Base-by-base conservation (phyloP, 1,140 invertebrate species). In the Diplogasteroides magnus region DNA sequence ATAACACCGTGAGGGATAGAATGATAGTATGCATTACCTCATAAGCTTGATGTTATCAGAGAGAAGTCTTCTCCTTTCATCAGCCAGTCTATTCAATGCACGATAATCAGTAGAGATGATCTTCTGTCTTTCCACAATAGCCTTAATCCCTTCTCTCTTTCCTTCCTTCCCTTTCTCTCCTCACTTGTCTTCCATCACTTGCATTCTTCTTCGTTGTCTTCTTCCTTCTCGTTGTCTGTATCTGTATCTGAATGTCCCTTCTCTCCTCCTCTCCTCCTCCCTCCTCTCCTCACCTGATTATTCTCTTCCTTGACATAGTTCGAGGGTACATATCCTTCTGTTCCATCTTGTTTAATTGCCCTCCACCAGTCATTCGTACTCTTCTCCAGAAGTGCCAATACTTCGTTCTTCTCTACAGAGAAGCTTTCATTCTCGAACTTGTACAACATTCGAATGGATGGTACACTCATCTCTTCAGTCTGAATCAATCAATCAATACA, bases 331-430 rank as follows among this genome's bases (percentile, higher is more conserved):
- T 97, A 98, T 14, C 95, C 95, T 79, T 97, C 94, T 2, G 68
- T 64, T 0, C 93, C 91, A 79, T 93, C 92, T 0, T 88, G 87
- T 85, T 94, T 96, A 15, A 93, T 86, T 2, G 97, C 91, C 77
- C 91, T 92, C 96, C 96, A 98, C 95, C 96, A 98, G 83, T 98
- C 96, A 0, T 89, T 88, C 84, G 97, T 98, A 0, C 92, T 96
- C 85, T 95, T 94, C 77, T 90, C 92, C 60, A 97, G 86, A 1
- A 98, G 85, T 77, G 94, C 90, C 90, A 98, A 92, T 56, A 69
- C 64, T 73, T 78, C 72, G 48, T 69, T 70, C 27, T 59, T 64
- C 31, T 69, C 25, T 58, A 73, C 56, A 64, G 71, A 63, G 70
- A 65, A 71, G 27, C 67, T 68, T 90, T 90, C 59, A 91, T 81